Base-by-base conservation (phyloP, 2,113 vertebrate genomes). In the Emydura subglobosa region DNA sequence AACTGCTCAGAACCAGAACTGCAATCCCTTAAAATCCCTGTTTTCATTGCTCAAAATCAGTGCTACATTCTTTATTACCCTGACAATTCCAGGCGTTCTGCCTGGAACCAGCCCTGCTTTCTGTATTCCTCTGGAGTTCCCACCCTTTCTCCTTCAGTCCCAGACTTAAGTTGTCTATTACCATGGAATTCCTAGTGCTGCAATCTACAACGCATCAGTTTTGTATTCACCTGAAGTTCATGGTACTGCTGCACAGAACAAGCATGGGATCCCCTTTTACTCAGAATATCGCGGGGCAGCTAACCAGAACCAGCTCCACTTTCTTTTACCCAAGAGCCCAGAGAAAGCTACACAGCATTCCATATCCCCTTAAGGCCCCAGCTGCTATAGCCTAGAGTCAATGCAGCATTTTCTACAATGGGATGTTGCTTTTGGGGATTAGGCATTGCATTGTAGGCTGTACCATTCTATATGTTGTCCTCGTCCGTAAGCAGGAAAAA, bases 341-440 rank as follows among this genome's bases (percentile, higher is more conserved):
- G 94, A 54, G 92, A 89, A 96, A 87, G 85, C 92, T 79, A 79
- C 89, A 81, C 3, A 80, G 74, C 83, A 76, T 0, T 95, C 86
- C 76, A 87, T 1, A 0, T 50, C 86, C 79, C 90, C 86, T 89
- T 21, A 65, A 81, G 87, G 47, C 79, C 42, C 54, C 51, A 57
- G 14, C 87, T 7, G 42, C 95, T 25, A 94, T 94, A 96, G 91
- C 95, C 87, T 61, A 19, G 85, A 95, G 92, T 94, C 95, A 93
- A 29, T 94, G 96, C 79, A 42, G 92, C 91, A 94, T 96, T 95
- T 95, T 85, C 97, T 93, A 44, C 96, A 95, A 96, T 87, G 89
- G 92, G 96, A 96, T 96, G 94, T 96, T 95, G 96, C 96, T 97
- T 97, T 97, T 94, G 93, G 95, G 96, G 96, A 95, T 89, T 93